Evolutionary conservation across 2,797 vertebrate genomes (phyloP).

Genomic region (Characodon lateralis): DNA sequence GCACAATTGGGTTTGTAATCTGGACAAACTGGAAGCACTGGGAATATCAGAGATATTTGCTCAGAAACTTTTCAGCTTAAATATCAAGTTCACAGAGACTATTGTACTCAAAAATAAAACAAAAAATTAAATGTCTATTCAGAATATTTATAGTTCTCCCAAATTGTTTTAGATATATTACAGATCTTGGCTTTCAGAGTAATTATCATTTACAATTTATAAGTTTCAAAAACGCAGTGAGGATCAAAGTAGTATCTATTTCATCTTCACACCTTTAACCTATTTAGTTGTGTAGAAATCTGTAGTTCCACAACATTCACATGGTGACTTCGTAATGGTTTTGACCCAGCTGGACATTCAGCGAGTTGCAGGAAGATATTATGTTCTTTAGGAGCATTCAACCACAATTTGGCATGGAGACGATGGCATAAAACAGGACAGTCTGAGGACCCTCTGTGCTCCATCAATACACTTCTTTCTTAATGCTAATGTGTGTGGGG

Average conservation of each 20-base stretch:
- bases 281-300: constrained; percentile 41
- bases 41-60: constrained; percentile 64
- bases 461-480: constrained; percentile 61
- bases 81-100: constrained; percentile 76
- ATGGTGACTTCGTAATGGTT: constrained; percentile 43
- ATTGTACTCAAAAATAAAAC: constrained; percentile 69
- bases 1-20: constrained; percentile 70
- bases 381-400: constrained; percentile 49
- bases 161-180: constrained; percentile 41
- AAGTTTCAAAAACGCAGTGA: constrained; percentile 47
- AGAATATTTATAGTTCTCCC: constrained; percentile 59
- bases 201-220: constrained; percentile 52
- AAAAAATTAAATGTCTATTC: constrained; percentile 67
- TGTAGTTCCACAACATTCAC: constrained; percentile 40
- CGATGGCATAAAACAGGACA: constrained; percentile 52
- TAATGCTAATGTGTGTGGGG: constrained; percentile 67
- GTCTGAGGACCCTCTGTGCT: constrained; percentile 56
- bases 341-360: constrained; percentile 48
- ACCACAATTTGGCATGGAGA: constrained; percentile 58
- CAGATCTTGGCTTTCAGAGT: constrained; percentile 48
- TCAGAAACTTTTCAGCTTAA: constrained; percentile 66
- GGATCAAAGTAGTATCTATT: constrained; percentile 49
- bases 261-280: constrained; percentile 55
- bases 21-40: constrained; percentile 65
- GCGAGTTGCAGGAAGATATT: constrained; percentile 55